Conservation (phyloP, 2,797 vertebrate genomes). For the Aplochiton taeniatus region DNA sequence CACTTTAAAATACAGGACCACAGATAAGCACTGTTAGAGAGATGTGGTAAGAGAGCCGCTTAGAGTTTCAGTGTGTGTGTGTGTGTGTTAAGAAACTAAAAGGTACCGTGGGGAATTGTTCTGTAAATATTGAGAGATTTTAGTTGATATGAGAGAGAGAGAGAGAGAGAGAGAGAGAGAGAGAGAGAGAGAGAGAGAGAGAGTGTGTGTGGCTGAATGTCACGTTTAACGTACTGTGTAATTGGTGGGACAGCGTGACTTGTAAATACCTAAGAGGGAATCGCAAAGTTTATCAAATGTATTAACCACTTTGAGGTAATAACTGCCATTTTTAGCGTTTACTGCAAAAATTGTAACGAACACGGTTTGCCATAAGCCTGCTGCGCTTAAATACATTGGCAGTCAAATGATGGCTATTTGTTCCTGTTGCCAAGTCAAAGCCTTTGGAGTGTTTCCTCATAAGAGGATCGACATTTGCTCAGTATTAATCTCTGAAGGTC, state of each 20-base stretch:
- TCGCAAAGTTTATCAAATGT: no score
- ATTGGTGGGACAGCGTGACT: background rate
- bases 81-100: background rate
- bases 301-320: no score
- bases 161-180: no score
- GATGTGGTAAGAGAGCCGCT: conserved; percentile 16
- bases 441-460: conserved; percentile 30
- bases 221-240: no score
- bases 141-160: background rate
- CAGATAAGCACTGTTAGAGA: background rate
- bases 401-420: no score
- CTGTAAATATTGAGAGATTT: background rate
- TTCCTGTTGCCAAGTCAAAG: conserved; percentile 16
- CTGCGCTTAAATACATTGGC: background rate
- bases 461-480: conserved; percentile 62
- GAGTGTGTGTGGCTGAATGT: no score
- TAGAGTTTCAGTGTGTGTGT: background rate
- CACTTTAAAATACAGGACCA: background rate
- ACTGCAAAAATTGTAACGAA: background rate
- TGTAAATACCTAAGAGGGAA: no score
- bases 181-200: no score
- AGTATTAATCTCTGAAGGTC: conserved; percentile 40
- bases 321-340: no score
- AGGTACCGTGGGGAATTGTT: background rate
- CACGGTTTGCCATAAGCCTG: conserved; percentile 14